Evolutionary conservation across 2,113 vertebrate species (phyloP).

Genomic region (Odocoileus hemionus): DNA sequence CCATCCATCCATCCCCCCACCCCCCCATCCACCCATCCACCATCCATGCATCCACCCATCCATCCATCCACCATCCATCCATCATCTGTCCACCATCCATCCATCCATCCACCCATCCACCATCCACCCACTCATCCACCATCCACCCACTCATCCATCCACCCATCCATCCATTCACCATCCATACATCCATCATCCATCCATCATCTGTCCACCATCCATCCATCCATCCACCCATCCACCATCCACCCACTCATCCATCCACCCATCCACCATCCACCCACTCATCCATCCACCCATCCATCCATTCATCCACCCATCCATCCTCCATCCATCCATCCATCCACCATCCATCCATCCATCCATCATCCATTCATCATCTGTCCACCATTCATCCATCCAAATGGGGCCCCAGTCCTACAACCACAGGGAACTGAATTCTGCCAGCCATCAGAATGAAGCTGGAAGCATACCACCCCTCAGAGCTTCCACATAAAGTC

Average conservation of each 20-base stretch:
- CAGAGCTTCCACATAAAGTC: too few relatives aligned
- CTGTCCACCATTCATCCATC: not conserved
- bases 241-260: not conserved
- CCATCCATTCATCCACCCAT: not conserved
- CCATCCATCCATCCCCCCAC: too few relatives aligned
- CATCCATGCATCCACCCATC: too few relatives aligned
- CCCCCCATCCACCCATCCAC: too few relatives aligned
- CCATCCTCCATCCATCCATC: not conserved
- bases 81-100: not conserved
- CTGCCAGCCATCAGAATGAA: not conserved
- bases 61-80: not conserved
- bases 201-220: too few relatives aligned
- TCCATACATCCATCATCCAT: accelerated
- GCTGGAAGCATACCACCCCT: not conserved
- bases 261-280: not conserved
- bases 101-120: too few relatives aligned
- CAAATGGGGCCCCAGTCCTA: not conserved
- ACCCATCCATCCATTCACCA: not conserved
- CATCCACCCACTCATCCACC: too few relatives aligned
- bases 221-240: not conserved
- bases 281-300: not conserved
- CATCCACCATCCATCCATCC: not conserved
- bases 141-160: accelerated
- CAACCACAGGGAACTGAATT: not conserved
- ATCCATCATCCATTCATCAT: not conserved